A percentile compares a stretch with the other conserved stretches of the same genome.
These are phyloP conservation scores for Calephelis perditalis DNA, from an alignment of 2,888 invertebrate species.

Conservation along the genomic window DNA sequence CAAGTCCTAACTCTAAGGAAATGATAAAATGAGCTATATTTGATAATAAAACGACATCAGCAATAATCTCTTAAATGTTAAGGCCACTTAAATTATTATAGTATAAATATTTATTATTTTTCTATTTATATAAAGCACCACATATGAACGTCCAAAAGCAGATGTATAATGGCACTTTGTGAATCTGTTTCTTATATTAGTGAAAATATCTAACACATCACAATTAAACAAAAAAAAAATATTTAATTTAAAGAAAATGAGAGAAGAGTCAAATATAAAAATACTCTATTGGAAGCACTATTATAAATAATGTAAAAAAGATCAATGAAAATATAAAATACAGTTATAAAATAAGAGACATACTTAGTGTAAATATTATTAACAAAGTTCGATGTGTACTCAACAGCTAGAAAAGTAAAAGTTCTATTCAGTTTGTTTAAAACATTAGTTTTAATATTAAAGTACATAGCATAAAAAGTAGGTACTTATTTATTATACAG, in stretches of 20 bases:
- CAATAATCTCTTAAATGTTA: slow-evolving; percentile 42
- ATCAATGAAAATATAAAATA: slow-evolving; percentile 14
- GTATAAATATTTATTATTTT: slow-evolving; percentile 35
- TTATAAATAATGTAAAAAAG: slow-evolving; percentile 14
- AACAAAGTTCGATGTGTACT: background rate
- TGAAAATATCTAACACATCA: slow-evolving; percentile 11
- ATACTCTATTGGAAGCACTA: slow-evolving; percentile 46
- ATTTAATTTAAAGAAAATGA: slow-evolving; percentile 1
- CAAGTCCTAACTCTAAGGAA: background rate
- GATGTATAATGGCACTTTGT: slow-evolving; percentile 36
- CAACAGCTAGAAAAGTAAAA: no score
- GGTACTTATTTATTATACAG: no score
- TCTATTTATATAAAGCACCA: slow-evolving; percentile 44
- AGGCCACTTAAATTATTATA: slow-evolving; percentile 50
- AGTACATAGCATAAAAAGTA: background rate
- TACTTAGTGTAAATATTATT: slow-evolving; percentile 1
- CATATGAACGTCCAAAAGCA: slow-evolving; percentile 27
- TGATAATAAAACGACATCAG: slow-evolving; percentile 37
- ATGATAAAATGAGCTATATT: slow-evolving; percentile 25
- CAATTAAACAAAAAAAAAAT: background rate
- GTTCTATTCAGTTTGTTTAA: no score
- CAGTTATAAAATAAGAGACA: background rate
- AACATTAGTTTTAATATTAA: no score
- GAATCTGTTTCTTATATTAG: slow-evolving; percentile 22
- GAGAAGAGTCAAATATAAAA: slow-evolving; percentile 2